Percentiles rank a stretch among this genome's conserved stretches.
Conservation (phyloP, 2,113 vertebrate species). For the Podilymbus podiceps region DNA sequence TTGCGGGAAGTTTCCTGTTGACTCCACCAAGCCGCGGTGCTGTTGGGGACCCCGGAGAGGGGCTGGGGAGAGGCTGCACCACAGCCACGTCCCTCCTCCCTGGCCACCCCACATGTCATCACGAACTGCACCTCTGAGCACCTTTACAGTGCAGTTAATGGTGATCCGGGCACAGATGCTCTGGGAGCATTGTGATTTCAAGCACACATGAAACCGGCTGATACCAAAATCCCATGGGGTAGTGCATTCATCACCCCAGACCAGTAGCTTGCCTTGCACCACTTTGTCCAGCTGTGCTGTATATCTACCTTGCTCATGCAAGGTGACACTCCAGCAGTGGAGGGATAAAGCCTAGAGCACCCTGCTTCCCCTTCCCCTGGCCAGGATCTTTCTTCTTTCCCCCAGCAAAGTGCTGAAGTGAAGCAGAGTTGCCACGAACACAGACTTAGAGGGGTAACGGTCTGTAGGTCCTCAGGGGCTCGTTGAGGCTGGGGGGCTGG, state of each 20-base stretch:
- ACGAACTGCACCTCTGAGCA: background rate
- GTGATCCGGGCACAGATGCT: background rate
- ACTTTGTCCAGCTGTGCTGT: background rate
- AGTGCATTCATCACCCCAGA: background rate
- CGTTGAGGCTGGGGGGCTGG: background rate
- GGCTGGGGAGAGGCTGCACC: background rate
- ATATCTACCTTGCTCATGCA: background rate
- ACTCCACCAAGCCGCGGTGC: background rate
- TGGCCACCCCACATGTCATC: rapidly evolving
- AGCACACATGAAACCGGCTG: background rate
- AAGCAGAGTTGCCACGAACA: background rate
- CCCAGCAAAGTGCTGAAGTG: background rate
- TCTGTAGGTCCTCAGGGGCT: background rate
- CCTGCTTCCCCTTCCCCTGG: background rate
- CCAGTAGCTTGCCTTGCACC: background rate
- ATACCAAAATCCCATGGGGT: background rate
- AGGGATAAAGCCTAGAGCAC: background rate
- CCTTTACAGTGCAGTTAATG: rapidly evolving
- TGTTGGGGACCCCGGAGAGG: background rate
- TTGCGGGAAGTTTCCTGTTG: background rate
- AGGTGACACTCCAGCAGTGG: background rate
- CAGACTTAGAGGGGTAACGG: background rate
- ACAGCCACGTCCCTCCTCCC: background rate
- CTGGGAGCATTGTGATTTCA: background rate
- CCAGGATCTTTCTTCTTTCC: background rate